Evolutionary conservation across 2,888 invertebrate species (phyloP).

Genomic region (Megamerina dolium): DNA sequence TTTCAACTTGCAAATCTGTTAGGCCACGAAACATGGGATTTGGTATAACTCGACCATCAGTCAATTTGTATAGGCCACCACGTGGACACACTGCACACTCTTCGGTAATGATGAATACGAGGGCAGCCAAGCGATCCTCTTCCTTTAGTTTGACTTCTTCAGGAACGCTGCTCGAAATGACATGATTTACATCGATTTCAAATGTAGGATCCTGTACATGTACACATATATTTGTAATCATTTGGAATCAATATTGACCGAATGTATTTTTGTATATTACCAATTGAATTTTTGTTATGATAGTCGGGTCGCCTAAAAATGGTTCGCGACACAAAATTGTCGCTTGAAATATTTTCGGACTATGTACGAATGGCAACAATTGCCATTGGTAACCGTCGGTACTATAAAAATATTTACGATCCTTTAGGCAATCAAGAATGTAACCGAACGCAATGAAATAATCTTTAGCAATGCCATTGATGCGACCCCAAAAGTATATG

Average conservation of each 20-base stretch:
- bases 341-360: conserved; percentile 46
- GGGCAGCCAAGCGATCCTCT: conserved; percentile 69
- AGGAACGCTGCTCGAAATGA: conserved; percentile 47
- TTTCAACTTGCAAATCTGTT: conserved; percentile 58
- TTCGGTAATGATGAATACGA: conserved; percentile 63
- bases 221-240: not conserved
- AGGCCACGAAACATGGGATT: conserved; percentile 69
- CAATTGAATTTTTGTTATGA: conserved; percentile 33
- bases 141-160: conserved; percentile 62
- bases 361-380: conserved; percentile 51
- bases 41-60: conserved; percentile 64
- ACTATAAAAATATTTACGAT: conserved; percentile 73
- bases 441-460: conserved; percentile 82
- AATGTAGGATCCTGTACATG: conserved; percentile 50
- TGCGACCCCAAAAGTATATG: conserved; percentile 82
- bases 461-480: conserved; percentile 68
- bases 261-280: conserved; percentile 23
- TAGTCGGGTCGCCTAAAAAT: conserved; percentile 42
- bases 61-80: conserved; percentile 68
- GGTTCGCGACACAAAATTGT: conserved; percentile 36
- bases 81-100: conserved; percentile 75
- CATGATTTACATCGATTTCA: conserved; percentile 50
- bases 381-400: conserved; percentile 66
- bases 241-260: not conserved
- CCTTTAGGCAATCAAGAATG: conserved; percentile 63